Evolutionary conservation across 2,888 invertebrate genomes (phyloP), one percentile per base, ranked within the genome.

Genomic region (Cantharis flavilabris): DNA sequence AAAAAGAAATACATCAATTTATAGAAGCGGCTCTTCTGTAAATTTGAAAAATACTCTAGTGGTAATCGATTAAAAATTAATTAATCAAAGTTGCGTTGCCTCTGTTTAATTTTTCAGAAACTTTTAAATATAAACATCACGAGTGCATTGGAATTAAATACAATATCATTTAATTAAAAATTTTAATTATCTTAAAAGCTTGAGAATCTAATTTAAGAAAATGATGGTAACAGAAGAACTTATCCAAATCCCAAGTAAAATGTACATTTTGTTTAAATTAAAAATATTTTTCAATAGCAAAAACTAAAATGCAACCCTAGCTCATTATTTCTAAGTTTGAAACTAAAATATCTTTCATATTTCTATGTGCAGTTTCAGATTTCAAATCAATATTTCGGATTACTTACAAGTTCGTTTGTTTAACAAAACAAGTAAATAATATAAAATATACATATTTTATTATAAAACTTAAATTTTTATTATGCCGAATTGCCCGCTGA

Each of bases 251-350:
- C 49, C n/a, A 2, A 7, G 13, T 4, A 7, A n/a, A n/a, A n/a
- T n/a, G 7, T n/a, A n/a, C 7, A 49, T 49, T 49, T 49, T 49
- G 2, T n/a, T n/a, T 49, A 0, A 33, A 49, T 11, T 49, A 49
- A 49, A 49, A 49, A n/a, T 49, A n/a, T 49, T 49, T 49, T 49
- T 49, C 49, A n/a, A n/a, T 75, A 33, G n/a, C 64, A 33, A 71
- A 69, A 75, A 72, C 71, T 73, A 71, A 76, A 76, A 76, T 72
- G 76, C 76, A 76, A 73, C 67, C 74, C 76, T 71, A 76, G 78
- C 76, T 79, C 73, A 72, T 79, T 79, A 76, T 71, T 20, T 71
- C 62, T 62, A 73, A 73, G 71, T 71, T 72, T 28, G 49, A 18
- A 72, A 64, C 64, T 62, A 75, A 75, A 73, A 72, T 70, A 73